Conservation (phyloP, 2,888 invertebrate genomes). For the Myopa testacea region DNA sequence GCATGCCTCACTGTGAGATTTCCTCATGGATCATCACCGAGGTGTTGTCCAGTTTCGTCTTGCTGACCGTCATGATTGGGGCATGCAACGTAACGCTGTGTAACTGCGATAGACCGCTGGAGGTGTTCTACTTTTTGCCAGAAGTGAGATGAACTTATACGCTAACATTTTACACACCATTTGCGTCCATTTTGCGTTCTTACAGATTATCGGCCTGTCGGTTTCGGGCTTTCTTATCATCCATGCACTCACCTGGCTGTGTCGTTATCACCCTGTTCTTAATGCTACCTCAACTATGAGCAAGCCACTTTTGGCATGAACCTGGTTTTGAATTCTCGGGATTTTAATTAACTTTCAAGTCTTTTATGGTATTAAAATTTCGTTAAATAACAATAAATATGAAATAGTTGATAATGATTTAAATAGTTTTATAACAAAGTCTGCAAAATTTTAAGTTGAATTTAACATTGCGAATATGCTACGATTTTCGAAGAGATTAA, state of each 20-base stretch:
- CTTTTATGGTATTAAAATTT: no score
- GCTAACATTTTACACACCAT: not conserved
- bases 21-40: not conserved
- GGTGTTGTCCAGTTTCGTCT: not conserved
- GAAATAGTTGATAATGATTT: no score
- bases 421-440: no score
- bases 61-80: not conserved
- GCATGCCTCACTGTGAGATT: not conserved
- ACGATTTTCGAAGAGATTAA: no score
- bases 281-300: no score
- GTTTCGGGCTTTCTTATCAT: not conserved
- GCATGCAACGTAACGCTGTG: not conserved
- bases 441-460: no score
- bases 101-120: not conserved
- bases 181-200: not conserved
- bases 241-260: not conserved
- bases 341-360: not conserved
- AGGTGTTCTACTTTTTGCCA: not conserved
- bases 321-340: not conserved
- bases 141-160: not conserved
- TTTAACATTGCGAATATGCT: no score
- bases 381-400: no score
- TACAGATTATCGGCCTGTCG: not conserved
- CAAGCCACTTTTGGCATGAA: no score
- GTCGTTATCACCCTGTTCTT: not conserved